These are phyloP conservation scores for Hystrix cristata DNA, from an alignment of 2,113 vertebrate genomes.

Conservation along the genomic window DNA sequence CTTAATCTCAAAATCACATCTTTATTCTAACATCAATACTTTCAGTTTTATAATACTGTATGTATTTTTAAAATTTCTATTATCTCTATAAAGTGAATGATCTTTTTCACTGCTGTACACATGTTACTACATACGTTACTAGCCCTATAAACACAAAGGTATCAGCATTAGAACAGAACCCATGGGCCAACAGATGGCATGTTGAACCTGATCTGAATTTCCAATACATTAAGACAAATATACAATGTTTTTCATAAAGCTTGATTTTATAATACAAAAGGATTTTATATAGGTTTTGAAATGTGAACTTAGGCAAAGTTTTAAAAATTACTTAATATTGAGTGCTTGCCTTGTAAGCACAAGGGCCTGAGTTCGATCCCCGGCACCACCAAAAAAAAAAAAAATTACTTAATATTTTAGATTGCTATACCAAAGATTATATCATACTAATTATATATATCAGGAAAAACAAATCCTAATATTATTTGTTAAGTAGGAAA, in stretches of 20 bases:
- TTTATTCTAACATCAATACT: conserved; percentile 42
- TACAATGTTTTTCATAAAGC: not conserved
- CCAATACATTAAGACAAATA: not conserved
- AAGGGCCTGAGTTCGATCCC: no score
- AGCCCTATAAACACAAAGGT: not conserved
- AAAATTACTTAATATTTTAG: conserved; percentile 15
- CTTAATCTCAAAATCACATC: not conserved
- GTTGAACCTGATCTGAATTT: not conserved
- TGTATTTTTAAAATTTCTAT: not conserved
- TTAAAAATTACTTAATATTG: conserved; percentile 33
- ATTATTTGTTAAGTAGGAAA: not conserved
- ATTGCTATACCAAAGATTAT: not conserved
- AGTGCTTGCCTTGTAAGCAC: no score
- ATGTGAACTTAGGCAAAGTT: conserved; percentile 12
- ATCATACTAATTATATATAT: not conserved
- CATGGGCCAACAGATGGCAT: not conserved
- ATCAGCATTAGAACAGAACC: not conserved
- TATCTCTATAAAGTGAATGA: not conserved
- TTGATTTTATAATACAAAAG: not conserved
- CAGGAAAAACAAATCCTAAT: not conserved
- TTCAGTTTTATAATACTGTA: not conserved
- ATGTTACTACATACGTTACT: not conserved
- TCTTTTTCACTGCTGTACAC: not conserved
- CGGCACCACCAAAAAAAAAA: no score
- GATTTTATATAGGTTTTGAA: conserved; percentile 4